A percentile compares a stretch with the other conserved stretches of the same genome.
These are phyloP conservation scores for Copidosoma aretas DNA, from an alignment of 2,888 invertebrate species.

Conservation along the genomic window DNA sequence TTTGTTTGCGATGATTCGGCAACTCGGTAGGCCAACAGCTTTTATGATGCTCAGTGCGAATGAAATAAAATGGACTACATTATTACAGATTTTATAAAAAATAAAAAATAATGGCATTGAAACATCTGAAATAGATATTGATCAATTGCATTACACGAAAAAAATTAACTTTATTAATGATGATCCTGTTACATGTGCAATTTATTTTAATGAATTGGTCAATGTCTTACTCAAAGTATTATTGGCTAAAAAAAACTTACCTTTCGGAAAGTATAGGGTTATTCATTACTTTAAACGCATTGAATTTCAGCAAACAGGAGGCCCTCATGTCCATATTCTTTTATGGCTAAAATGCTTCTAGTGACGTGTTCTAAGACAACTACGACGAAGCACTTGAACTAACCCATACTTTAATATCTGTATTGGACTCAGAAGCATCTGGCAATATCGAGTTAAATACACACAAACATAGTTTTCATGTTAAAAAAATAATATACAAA, in stretches of 20 bases:
- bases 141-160: too few species aligned
- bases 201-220: constrained; percentile 49
- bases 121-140: too few species aligned
- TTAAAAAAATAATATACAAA: too few species aligned
- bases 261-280: constrained; percentile 53
- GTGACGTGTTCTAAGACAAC: constrained; percentile 38
- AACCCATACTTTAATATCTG: constrained; percentile 48
- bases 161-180: too few species aligned
- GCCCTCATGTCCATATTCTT: constrained; percentile 54
- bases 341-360: constrained; percentile 58
- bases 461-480: constrained; percentile 46
- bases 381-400: constrained; percentile 44
- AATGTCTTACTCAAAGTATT: constrained; percentile 30
- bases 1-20: too few species aligned
- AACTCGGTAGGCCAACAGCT: too few species aligned
- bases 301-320: constrained; percentile 59
- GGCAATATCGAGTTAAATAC: constrained; percentile 47
- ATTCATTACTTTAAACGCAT: constrained; percentile 55
- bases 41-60: too few species aligned
- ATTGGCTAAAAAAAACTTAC: constrained; percentile 48
- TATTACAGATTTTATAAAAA: too few species aligned
- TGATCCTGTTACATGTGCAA: too few species aligned
- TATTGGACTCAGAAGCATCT: constrained; percentile 43
- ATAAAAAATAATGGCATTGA: too few species aligned
- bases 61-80: too few species aligned